Base-by-base conservation (phyloP, 2,113 vertebrate species). In the Lasiurus borealis region DNA sequence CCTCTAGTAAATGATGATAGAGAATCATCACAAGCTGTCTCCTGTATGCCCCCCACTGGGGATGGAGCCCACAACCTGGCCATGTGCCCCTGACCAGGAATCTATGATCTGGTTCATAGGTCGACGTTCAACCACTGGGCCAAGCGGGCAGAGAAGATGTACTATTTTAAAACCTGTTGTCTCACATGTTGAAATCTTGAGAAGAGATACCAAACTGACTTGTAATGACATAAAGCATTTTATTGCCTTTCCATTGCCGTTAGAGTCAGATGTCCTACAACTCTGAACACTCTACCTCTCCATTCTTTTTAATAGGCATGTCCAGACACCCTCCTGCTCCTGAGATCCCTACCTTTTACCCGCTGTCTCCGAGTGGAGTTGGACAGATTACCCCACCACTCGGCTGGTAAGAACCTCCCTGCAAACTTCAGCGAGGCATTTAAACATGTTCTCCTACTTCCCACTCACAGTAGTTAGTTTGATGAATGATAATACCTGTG, bases 331-430 rank as follows among this genome's bases (percentile, higher is more conserved):
- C 99, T 97, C 98, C 98, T 7, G 99, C 99, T 97, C 99, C 99
- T 90, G 99, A 99, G 98, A 99, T 99, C 97, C 97, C 99, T 95
- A 99, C 99, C 97, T 99, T 99, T 98, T 99, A 99, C 98, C 98
- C 99, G 21, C 98, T 99, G 97, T 99, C 99, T 97, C 99, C 99
- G 27, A 99, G 99, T 85, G 99, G 99, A 91, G 99, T 99, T 66
- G 99, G 99, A 88, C 99, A 99, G 98, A 99, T 99, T 97, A 99
- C 99, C 81, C 99, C 99, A 93, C 99, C 99, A 86, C 98, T 99
- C 95, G 99, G 99, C 98, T 99, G 99, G 99, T 99, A 98, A 99
- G 99, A 98, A 88, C 84, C 95, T 57, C 13, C 84, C 78, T 92
- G 64, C 76, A 97, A 90, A 95, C 96, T 92, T 82, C 91, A 66